phyloP scores from a whole-genome alignment of 2,113 vertebrate genomes.

The Eurypyga helias region DNA sequence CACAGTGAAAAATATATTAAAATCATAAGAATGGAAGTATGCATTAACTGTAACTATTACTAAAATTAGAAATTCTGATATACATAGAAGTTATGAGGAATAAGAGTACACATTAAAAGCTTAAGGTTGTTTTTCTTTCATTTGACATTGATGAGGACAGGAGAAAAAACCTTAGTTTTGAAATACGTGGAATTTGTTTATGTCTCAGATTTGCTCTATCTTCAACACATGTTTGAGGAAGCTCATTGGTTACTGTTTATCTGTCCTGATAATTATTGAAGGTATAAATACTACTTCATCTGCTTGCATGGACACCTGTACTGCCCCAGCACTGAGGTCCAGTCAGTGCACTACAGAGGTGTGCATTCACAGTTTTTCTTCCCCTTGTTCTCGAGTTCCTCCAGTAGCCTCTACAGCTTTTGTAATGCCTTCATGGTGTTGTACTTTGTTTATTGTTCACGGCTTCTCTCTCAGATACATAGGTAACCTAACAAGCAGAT shows the following conservation, averaged over 20 bases:
- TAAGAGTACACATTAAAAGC: background rate
- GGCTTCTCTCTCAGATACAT: accelerated
- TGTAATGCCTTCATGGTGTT: background rate
- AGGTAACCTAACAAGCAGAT: background rate
- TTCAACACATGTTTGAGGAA: background rate
- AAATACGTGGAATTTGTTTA: background rate
- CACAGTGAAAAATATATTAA: background rate
- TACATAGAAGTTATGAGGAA: background rate
- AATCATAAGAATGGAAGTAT: background rate
- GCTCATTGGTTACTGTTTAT: background rate
- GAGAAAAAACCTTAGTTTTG: background rate
- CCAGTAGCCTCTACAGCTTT: background rate
- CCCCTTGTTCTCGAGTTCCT: background rate
- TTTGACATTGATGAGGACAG: background rate
- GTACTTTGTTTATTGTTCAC: background rate
- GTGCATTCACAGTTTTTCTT: background rate
- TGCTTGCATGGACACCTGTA: background rate
- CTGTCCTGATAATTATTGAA: background rate
- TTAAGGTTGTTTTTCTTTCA: background rate
- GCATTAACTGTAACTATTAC: background rate
- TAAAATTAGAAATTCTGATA: background rate
- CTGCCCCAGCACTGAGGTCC: background rate
- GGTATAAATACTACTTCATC: background rate
- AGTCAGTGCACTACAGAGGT: background rate
- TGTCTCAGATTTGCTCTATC: background rate